These are phyloP conservation scores for Diplosoma virens DNA, from an alignment of 23 tunicate species.

Conservation along the genomic window DNA sequence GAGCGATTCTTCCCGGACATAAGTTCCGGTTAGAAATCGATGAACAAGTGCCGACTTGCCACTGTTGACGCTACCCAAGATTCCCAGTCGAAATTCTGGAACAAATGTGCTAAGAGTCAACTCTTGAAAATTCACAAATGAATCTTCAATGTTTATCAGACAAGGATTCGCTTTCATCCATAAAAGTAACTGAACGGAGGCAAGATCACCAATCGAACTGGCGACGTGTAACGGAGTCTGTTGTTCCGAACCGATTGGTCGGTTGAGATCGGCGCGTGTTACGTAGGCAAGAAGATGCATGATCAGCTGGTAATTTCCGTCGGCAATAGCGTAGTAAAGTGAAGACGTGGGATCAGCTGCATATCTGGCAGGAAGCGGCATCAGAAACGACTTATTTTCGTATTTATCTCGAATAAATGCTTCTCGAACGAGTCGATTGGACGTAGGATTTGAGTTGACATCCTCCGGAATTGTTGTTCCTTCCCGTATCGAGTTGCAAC, in stretches of 20 bases:
- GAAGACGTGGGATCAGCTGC: constrained; percentile 52
- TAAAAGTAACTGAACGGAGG: constrained; percentile 60
- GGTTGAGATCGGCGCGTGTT: constrained; percentile 25
- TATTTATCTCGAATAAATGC: constrained; percentile 89
- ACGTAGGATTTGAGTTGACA: constrained; percentile 36
- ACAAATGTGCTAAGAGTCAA: constrained; percentile 80
- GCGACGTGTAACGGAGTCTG: constrained; percentile 85
- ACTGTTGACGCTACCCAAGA: constrained; percentile 57
- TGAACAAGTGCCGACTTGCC: constrained; percentile 94
- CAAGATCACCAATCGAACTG: constrained; percentile 71
- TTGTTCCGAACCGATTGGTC: constrained; percentile 41
- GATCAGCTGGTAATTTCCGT: constrained; percentile 37
- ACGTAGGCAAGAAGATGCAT: constrained; percentile 70
- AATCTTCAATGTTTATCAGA: too few species aligned
- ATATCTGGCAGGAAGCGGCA: constrained; percentile 51
- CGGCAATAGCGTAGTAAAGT: constrained; percentile 51
- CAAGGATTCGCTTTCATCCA: constrained; percentile 67
- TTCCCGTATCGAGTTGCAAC: constrained; percentile 62
- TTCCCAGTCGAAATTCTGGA: constrained; percentile 85
- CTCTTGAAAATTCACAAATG: constrained; percentile 96
- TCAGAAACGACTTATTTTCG: constrained; percentile 40
- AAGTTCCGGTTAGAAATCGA: constrained; percentile 88
- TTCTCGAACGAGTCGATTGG: constrained; percentile 68
- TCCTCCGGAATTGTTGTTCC: constrained; percentile 2
- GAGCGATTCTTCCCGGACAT: constrained; percentile 88